These are phyloP conservation scores for Zaprionus taronus DNA, from an alignment of 1,140 invertebrate genomes.

Conservation along the genomic window DNA sequence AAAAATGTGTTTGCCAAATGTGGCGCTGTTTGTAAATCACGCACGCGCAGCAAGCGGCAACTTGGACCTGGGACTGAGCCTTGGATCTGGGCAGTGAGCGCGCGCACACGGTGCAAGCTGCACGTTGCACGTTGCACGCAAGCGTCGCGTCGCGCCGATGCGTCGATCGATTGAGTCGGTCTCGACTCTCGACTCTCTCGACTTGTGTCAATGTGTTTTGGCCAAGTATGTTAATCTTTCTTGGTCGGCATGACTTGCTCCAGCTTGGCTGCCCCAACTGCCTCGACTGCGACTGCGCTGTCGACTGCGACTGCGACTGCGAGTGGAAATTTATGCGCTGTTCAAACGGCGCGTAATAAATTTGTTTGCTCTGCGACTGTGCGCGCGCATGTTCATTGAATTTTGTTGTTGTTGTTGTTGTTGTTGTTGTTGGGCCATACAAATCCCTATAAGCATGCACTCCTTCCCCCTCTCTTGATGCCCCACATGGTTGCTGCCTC, in stretches of 20 bases:
- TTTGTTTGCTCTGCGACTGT: conserved; percentile 83
- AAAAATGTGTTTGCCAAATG: conserved; percentile 77
- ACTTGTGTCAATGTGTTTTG: conserved; percentile 30
- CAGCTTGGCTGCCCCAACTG: neutral
- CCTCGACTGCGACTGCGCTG: neutral
- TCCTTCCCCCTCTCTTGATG: neutral
- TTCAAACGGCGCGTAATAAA: conserved; percentile 83
- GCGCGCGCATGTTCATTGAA: conserved; percentile 79
- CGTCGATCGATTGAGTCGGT: conserved; percentile 62
- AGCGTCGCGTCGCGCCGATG: conserved; percentile 16
- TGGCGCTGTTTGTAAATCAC: conserved; percentile 82
- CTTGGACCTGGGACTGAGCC: neutral
- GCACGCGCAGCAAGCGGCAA: conserved; percentile 61
- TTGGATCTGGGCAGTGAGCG: neutral
- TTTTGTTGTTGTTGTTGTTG: conserved; percentile 47
- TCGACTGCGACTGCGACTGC: neutral
- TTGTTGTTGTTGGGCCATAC: conserved; percentile 45
- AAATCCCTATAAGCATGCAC: conserved; percentile 27
- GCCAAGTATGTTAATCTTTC: conserved; percentile 74
- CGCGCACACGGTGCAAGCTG: conserved; percentile 12
- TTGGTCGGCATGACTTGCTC: conserved; percentile 5
- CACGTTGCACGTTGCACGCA: conserved; percentile 62
- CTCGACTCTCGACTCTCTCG: conserved; percentile 4
- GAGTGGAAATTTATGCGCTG: conserved; percentile 76
- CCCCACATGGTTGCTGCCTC: neutral